Evolutionary conservation across 1,140 invertebrate genomes (phyloP), one percentile per base, ranked within the genome.

Genomic region (Halesus radiatus): DNA sequence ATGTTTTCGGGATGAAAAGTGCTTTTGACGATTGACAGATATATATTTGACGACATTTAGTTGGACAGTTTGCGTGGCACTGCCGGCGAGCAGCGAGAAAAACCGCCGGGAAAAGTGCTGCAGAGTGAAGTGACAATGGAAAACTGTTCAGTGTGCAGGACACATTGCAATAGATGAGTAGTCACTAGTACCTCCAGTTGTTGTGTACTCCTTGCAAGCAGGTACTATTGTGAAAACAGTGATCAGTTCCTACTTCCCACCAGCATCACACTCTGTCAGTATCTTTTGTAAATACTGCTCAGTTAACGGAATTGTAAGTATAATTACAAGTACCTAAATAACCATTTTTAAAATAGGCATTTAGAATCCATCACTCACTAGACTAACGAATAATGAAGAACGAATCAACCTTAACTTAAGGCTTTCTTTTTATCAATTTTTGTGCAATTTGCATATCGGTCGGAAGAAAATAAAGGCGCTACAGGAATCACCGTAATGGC

Each of bases 1-100:
- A 15, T 26, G 50, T 74, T 54, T 54, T 26, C 52, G 50, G n/a
- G 52, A 74, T 74, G 70, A 54, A 74, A 74, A 53, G 70, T 74
- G 70, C 26, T 53, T 74, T 74, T 74, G 50, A 74, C 37, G 66
- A 26, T 56, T 29, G 23, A 22, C 20, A 70, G 15, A 50, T 3
- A 70, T 7, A 50, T 45, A 45, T 45, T 45, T 45, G 37, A 45
- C 10, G 13, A 45, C 37, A 45, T 56, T 64, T 29, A 23, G 60
- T 64, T 22, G 6, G 15, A 10, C n/a, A 18, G 54, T 13, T 10
- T 18, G 4, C 54, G 54, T 18, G n/a, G 54, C 54, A 20, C n/a
- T 56, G 54, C 8, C n/a, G 1, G 22, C 16, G 5, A 20, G n/a
- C 22, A 22, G 18, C n/a, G 58, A 3, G 60, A 23, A 64, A 64